These are phyloP conservation scores for Phymastichus coffea DNA, from an alignment of 1,140 invertebrate species.

Conservation along the genomic window DNA sequence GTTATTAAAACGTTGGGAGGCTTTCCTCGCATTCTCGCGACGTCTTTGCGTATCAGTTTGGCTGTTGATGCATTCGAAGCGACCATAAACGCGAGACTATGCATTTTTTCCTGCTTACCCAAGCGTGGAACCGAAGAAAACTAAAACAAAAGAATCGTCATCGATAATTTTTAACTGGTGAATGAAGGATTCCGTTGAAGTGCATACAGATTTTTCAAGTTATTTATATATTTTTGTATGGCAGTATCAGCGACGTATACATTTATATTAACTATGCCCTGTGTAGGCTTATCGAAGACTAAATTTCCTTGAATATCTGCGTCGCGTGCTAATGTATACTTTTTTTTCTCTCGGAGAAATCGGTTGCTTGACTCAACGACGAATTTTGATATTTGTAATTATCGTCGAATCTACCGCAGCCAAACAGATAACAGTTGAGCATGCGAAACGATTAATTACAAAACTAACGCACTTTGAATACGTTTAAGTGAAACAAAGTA, in stretches of 20 bases:
- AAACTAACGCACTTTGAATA: slow-evolving; percentile 9
- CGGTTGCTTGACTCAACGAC: slow-evolving; percentile 19
- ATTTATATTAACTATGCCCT: slow-evolving; percentile 21
- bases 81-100: slow-evolving; percentile 12
- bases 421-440: slow-evolving; percentile 15
- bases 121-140: slow-evolving; percentile 6
- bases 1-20: slow-evolving; percentile 15
- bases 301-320: slow-evolving; percentile 25
- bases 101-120: slow-evolving; percentile 15
- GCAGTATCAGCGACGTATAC: slow-evolving; percentile 19
- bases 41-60: slow-evolving; percentile 14
- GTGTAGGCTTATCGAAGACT: slow-evolving; percentile 21
- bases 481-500: slow-evolving; percentile 11
- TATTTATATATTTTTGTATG: slow-evolving; percentile 30
- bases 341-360: slow-evolving; percentile 21
- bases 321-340: slow-evolving; percentile 14
- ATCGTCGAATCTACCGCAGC: slow-evolving; percentile 11
- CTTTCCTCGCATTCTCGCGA: slow-evolving; percentile 18
- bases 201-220: slow-evolving; percentile 25
- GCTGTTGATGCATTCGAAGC: slow-evolving; percentile 9
- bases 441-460: slow-evolving; percentile 1
- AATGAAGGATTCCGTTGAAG: slow-evolving; percentile 21
- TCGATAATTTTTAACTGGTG: slow-evolving; percentile 22
- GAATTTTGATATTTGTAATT: slow-evolving; percentile 21
- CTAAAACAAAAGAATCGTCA: slow-evolving; percentile 6